These are phyloP conservation scores for Sphaeridia pumilis DNA, from an alignment of 2,888 invertebrate species.

Conservation along the genomic window DNA sequence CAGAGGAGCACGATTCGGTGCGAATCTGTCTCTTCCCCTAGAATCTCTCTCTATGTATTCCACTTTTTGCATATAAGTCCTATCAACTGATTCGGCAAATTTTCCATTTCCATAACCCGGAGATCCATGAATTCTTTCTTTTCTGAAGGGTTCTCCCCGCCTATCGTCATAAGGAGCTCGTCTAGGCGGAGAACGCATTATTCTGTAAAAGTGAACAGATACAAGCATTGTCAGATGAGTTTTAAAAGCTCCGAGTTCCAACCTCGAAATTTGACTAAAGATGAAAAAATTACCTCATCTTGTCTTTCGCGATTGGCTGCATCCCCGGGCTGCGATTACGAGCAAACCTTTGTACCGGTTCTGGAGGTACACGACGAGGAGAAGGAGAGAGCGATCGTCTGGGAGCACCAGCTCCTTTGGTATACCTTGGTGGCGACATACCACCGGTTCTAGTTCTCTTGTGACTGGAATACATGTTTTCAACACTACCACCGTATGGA, in stretches of 20 bases:
- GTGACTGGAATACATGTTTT: slow-evolving; percentile 11
- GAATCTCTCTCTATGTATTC: slow-evolving; percentile 6
- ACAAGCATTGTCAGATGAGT: no score
- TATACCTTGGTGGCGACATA: slow-evolving; percentile 14
- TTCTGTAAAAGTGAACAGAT: no score
- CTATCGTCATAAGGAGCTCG: slow-evolving; percentile 25
- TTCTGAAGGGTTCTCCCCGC: slow-evolving; percentile 6
- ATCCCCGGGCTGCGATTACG: slow-evolving; percentile 17
- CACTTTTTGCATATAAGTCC: no score
- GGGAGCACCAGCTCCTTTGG: slow-evolving; percentile 1
- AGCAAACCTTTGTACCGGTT: no score
- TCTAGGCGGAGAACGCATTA: slow-evolving; percentile 24
- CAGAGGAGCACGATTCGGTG: slow-evolving; percentile 23
- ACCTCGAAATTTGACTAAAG: background rate
- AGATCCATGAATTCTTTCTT: slow-evolving; percentile 9
- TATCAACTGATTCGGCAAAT: no score
- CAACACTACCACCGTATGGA: slow-evolving; percentile 7
- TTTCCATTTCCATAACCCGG: slow-evolving; percentile 13
- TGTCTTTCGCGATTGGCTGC: slow-evolving; percentile 14
- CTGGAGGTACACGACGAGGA: slow-evolving; percentile 21
- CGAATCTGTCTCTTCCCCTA: slow-evolving; percentile 28
- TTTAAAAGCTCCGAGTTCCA: no score
- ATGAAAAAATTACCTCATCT: slow-evolving; percentile 7
- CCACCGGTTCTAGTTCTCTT: slow-evolving; percentile 16
- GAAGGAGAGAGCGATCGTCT: slow-evolving; percentile 17